phyloP scores from a whole-genome alignment of 2,888 invertebrate genomes.

The Sarcophaga rosellei region DNA sequence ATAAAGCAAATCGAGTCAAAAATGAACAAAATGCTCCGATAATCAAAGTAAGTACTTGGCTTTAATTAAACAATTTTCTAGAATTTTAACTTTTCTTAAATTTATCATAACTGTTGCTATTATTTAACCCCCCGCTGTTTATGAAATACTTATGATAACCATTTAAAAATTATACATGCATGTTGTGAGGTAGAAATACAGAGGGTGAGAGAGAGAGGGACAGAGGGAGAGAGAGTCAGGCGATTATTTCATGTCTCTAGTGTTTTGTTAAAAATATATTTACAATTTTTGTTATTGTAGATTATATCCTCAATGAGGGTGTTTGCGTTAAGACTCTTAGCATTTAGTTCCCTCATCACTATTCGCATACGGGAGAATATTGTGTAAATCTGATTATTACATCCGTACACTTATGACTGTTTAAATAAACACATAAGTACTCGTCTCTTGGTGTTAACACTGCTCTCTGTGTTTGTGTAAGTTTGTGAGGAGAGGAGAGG shows the following conservation, averaged over 20 bases:
- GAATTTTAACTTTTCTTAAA: not conserved
- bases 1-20: too few species aligned
- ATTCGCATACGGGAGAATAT: not conserved
- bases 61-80: too few species aligned
- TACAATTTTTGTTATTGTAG: not conserved
- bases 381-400: constrained; percentile 60
- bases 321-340: constrained; percentile 8
- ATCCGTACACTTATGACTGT: constrained; percentile 22
- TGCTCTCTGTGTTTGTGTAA: not conserved
- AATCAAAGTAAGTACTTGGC: too few species aligned
- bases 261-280: constrained; percentile 44
- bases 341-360: not conserved
- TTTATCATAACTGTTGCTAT: not conserved
- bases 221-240: not conserved
- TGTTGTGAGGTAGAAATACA: not conserved
- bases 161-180: constrained; percentile 5
- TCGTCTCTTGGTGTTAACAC: not conserved
- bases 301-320: constrained; percentile 15
- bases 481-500: not conserved
- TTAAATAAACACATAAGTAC: not conserved
- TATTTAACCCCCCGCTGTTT: not conserved
- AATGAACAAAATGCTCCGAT: too few species aligned
- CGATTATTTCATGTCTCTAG: constrained; percentile 43
- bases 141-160: not conserved
- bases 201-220: too few species aligned